A percentile compares a stretch with the other conserved stretches of the same genome.
These are phyloP conservation scores for Callionymus lyra DNA, from an alignment of 2,113 vertebrate genomes.

Conservation along the genomic window DNA sequence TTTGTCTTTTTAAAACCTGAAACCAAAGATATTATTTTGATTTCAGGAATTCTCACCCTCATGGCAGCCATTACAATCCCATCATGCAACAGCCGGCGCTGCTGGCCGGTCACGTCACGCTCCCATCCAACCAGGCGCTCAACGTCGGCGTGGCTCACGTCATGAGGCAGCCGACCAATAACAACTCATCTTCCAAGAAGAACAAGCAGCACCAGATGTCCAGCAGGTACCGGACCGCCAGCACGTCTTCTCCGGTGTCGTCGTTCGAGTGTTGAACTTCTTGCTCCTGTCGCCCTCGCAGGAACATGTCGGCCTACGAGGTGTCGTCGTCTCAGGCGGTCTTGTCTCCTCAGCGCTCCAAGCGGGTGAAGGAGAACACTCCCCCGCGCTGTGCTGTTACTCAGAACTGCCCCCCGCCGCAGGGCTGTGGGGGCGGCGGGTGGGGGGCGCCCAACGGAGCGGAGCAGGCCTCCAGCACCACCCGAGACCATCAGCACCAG, in stretches of 20 bases:
- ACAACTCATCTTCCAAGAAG: conserved; percentile 81
- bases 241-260: background rate
- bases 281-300: conserved; percentile 37
- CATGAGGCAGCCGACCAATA: conserved; percentile 87
- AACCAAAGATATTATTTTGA: no score
- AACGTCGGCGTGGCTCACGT: conserved; percentile 96
- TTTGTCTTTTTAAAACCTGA: no score
- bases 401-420: conserved; percentile 73
- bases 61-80: conserved; percentile 93
- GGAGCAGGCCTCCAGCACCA: conserved; percentile 74
- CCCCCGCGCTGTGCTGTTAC: conserved; percentile 88
- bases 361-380: conserved; percentile 96
- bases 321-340: conserved; percentile 86
- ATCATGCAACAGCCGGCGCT: conserved; percentile 98
- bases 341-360: conserved; percentile 89
- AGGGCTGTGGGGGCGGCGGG: conserved; percentile 71
- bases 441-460: conserved; percentile 77
- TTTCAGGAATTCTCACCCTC: conserved; percentile 82
- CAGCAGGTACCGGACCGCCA: conserved; percentile 65
- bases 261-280: background rate
- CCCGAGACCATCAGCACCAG: conserved; percentile 76
- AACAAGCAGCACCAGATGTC: conserved; percentile 88
- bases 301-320: conserved; percentile 85
- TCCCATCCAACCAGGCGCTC: conserved; percentile 88
- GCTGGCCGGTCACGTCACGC: conserved; percentile 83